Evolutionary conservation across 2,888 invertebrate species (phyloP), one percentile per base, ranked within the genome.

Genomic region (Ophion costatus): DNA sequence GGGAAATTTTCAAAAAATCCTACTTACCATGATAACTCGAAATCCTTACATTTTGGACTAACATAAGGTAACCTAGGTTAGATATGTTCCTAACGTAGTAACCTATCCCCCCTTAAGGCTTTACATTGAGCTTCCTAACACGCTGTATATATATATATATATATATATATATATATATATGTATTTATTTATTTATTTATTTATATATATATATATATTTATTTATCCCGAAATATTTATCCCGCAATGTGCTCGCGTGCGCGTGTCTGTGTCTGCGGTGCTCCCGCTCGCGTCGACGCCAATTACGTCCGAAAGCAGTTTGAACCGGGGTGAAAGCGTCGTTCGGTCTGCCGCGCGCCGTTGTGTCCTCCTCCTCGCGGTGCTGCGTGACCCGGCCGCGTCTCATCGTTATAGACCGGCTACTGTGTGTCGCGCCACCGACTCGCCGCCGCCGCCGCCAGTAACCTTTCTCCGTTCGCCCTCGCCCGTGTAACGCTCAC

Each of bases 231-330:
- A 11, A 45, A 45, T 45, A 14, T 45, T 14, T 45, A 14, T 45
- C 14, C 45, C 11, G 9, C 45, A 14, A 14, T 2, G 14, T 2
- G 45, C 45, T 45, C 11, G 10, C 11, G 45, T 14, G 69, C 45
- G 61, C 51, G 79, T 81, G 85, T 85, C 71, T 74, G 77, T 78
- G 78, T 70, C 77, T 80, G 86, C 74, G 82, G 83, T 83, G 85
- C 88, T 87, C 87, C 89, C 88, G 86, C 84, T 86, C 88, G 87
- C 88, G 90, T 91, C 91, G 89, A 89, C 87, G 90, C 90, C 91
- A 91, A 92, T 92, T 92, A 92, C 89, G 88, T 90, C 84, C 85
- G 86, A 89, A 91, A 91, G 90, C 90, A 91, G 92, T 91, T 90
- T 90, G 70, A 80, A 75, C 84, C 81, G 66, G 59, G 69, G 74